Percentiles rank a stretch among this genome's conserved stretches.
These are phyloP conservation scores for Rotaria sp. DNA, from an alignment of 2,888 invertebrate species.

Conservation along the genomic window DNA sequence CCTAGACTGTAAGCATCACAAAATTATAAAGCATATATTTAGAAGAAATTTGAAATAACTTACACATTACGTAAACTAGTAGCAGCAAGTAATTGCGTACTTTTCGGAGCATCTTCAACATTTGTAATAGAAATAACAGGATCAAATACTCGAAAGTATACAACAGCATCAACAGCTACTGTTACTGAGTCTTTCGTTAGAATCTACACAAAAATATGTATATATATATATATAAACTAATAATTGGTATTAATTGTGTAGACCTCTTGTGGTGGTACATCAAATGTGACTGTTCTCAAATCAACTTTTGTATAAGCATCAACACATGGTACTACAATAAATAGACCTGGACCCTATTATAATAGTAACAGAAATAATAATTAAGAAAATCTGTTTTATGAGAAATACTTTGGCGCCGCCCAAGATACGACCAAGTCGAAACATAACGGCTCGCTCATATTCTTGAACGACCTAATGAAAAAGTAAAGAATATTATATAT, in stretches of 20 bases:
- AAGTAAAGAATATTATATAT: background rate
- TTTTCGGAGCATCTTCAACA: slow-evolving; percentile 50
- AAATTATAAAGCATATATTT: background rate
- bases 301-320: slow-evolving; percentile 42
- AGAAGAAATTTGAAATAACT: background rate
- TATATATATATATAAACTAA: background rate
- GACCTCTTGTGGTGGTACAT: slow-evolving; percentile 43
- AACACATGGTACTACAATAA: slow-evolving; percentile 79
- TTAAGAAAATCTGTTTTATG: background rate
- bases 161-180: slow-evolving; percentile 53
- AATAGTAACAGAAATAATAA: background rate
- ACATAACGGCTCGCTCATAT: slow-evolving; percentile 84
- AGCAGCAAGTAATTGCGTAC: slow-evolving; percentile 50
- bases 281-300: slow-evolving; percentile 43
- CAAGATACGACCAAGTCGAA: slow-evolving; percentile 81
- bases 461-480: slow-evolving; percentile 64
- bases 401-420: slow-evolving; percentile 70
- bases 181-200: slow-evolving; percentile 52
- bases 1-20: slow-evolving; percentile 42
- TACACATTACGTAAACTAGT: slow-evolving; percentile 50
- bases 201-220: slow-evolving; percentile 38
- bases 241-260: background rate
- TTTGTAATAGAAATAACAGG: slow-evolving; percentile 49
- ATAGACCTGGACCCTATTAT: slow-evolving; percentile 67
- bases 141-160: slow-evolving; percentile 51